A percentile compares a stretch with the other conserved stretches of the same genome.
Evolutionary conservation across 2,888 invertebrate species (phyloP).

Genomic region (Acronicta alni): DNA sequence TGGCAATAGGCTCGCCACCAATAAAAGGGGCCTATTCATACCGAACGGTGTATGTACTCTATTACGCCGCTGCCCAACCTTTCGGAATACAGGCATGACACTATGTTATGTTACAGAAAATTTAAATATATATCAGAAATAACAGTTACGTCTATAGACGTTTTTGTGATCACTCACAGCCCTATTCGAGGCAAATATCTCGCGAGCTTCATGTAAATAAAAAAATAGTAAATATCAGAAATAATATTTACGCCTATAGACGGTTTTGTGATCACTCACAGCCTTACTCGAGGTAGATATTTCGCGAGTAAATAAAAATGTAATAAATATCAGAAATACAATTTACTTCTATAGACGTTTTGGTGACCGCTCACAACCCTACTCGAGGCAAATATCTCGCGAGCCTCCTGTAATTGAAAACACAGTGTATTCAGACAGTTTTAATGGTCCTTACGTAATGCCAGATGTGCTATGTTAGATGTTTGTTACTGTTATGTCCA

Average conservation of each 20-base stretch:
- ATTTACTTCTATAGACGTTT: not conserved
- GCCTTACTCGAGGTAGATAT: conserved; percentile 80
- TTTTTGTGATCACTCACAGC: conserved; percentile 51
- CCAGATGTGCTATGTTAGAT: conserved; percentile 53
- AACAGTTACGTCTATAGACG: not conserved
- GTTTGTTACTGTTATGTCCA: conserved; percentile 37
- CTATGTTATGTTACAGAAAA: too few species aligned
- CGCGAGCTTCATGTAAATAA: conserved; percentile 87
- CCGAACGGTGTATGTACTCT: too few species aligned
- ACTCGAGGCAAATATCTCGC: conserved; percentile 81
- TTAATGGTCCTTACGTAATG: conserved; percentile 84
- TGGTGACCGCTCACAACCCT: conserved; percentile 65
- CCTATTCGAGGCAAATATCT: conserved; percentile 81
- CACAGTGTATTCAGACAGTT: conserved; percentile 83
- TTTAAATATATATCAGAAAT: too few species aligned
- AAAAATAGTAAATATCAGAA: conserved; percentile 62
- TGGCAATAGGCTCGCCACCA: too few species aligned
- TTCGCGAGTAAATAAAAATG: conserved; percentile 89
- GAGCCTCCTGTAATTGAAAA: conserved; percentile 88
- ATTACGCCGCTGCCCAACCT: too few species aligned
- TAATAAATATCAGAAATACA: too few species aligned
- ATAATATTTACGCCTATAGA: not conserved
- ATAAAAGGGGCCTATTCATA: too few species aligned
- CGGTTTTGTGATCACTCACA: conserved; percentile 34
- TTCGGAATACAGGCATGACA: too few species aligned